phyloP scores from a whole-genome alignment of 2,888 invertebrate genomes.

The Gisinianus flammeolus region DNA sequence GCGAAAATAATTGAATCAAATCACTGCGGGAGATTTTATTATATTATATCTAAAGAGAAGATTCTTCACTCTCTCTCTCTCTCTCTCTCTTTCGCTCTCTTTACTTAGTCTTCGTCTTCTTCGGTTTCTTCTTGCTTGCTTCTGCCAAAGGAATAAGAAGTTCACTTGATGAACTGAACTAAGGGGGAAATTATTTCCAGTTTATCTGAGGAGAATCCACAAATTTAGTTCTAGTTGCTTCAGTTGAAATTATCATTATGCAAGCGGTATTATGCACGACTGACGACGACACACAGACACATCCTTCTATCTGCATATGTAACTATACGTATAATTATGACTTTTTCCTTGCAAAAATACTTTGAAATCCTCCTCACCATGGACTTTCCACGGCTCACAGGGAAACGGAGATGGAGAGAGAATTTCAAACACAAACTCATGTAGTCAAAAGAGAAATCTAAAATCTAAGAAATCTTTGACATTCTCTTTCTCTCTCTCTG shows the following conservation, averaged over 20 bases:
- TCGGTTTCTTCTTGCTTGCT: neutral
- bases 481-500: too few species aligned
- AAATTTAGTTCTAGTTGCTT: neutral
- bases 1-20: constrained; percentile 41
- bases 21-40: constrained; percentile 37
- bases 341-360: too few species aligned
- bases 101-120: neutral
- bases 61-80: neutral
- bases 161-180: constrained; percentile 36
- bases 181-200: constrained; percentile 32
- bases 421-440: too few species aligned
- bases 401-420: too few species aligned
- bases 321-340: too few species aligned
- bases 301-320: too few species aligned
- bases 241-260: constrained; percentile 16
- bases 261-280: neutral
- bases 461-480: too few species aligned
- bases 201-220: constrained; percentile 33
- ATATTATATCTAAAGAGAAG: constrained; percentile 24
- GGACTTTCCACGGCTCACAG: too few species aligned
- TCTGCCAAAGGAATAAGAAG: neutral
- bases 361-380: too few species aligned
- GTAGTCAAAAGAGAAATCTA: too few species aligned
- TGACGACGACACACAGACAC: neutral
- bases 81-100: neutral